Evolutionary conservation across 2,797 vertebrate species (phyloP), one percentile per base, ranked within the genome.

Genomic region (Anguilla pacifica): DNA sequence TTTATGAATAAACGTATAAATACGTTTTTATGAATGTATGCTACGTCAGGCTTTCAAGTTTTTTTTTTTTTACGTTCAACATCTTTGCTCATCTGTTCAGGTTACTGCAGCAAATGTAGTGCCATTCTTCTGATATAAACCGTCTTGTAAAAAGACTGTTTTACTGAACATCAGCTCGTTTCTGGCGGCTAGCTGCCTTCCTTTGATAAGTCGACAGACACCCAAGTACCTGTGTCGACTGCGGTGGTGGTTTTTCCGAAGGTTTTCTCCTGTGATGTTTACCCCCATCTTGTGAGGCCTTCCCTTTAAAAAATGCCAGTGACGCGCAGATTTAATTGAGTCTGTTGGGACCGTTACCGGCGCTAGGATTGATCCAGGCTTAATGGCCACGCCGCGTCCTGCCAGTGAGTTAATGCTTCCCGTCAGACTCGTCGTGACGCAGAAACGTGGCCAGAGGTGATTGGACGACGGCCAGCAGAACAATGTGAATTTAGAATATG

Each of bases 401-500:
- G 53, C 53, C 53, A 19, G 1, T 59, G 55, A 59, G n/a, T n/a
- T 46, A 61, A 82, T 81, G 25, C 57, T 55, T 79, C 4, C 55
- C n/a, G 85, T 79, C 11, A 55, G 51, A 43, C 39, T 55, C 31
- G 9, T 70, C 28, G 4, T 61, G 15, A 57, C 7, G 70, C 43
- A 64, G 51, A 61, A 64, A 57, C 22, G 35, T 82, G 74, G 86
- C 10, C 74, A 81, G n/a, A 64, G 43, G 57, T 83, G 4, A 5
- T 35, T 61, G 57, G 86, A 49, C 67, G 57, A 85, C 35, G 39
- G 84, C 84, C 84, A 85, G 19, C 13, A 7, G 59, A 9, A 35
- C 84, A n/a, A 46, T 85, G 59, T 46, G 59, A 67, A 85, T 70
- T 85, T 10, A 43, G 46, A 39, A 67, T 43, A 17, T 85, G 51